Evolutionary conservation across 2,888 invertebrate genomes (phyloP), one percentile per base, ranked within the genome.

Genomic region (Amblyjoppa fuscipennis): DNA sequence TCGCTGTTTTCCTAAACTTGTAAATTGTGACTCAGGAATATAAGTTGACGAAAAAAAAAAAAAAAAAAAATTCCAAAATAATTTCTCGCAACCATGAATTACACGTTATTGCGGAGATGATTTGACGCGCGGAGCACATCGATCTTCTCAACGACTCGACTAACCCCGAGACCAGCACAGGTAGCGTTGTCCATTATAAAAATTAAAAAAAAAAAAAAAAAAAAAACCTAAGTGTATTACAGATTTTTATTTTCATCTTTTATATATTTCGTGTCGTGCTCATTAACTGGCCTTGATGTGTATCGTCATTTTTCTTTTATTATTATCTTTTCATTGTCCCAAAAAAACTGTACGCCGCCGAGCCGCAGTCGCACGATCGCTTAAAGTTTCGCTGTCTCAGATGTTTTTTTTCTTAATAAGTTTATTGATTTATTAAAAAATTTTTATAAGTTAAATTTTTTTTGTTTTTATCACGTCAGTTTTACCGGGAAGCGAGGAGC

Each of bases 261-360:
- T 53, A 20, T 49, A 71, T 66, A 13, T 76, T 95, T 95, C 95
- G 84, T 86, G 88, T 89, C 79, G 87, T 87, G 86, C 87, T 89
- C 86, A 78, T 78, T 85, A 85, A 86, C 80, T 77, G 71, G 81
- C 81, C 87, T 85, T 88, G 83, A 87, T 89, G 69, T 90, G 84
- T 86, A 86, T 83, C 85, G 80, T 88, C 83, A 87, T 85, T 82
- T 86, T 83, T 87, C 80, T 83, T 53, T 49, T 49, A 49, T 16
- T 49, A 77, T 75, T 81, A 61, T 25, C 59, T 34, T 75, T 75
- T 80, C 49, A 71, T 80, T 78, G 78, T 87, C 74, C 82, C 75
- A 61, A 74, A 45, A 73, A 73, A 76, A 64, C 68, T 71, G 81
- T 61, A 78, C 83, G 80, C 69, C 80, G 31, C 71, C 79, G 76